A percentile compares a stretch with the other conserved stretches of the same genome.
These are phyloP conservation scores for Papilio demoleus DNA, from an alignment of 2,888 invertebrate genomes.

Conservation along the genomic window DNA sequence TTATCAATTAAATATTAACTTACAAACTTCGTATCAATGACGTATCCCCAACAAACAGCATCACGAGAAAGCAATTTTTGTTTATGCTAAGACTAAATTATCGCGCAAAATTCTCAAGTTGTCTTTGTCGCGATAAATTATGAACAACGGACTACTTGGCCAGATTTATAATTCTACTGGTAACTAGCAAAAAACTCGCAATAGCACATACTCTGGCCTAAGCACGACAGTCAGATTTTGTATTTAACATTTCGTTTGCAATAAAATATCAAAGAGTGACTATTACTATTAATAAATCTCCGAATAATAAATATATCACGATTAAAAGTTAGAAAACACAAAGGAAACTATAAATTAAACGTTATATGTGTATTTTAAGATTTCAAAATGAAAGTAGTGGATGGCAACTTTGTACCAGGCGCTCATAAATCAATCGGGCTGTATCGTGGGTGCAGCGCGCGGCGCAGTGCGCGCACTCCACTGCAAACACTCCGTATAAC, in stretches of 20 bases:
- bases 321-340: neutral
- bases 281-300: neutral
- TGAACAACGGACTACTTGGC: too few species aligned
- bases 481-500: constrained; percentile 20
- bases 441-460: constrained; percentile 7
- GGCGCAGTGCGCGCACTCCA: neutral
- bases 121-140: too few species aligned
- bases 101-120: too few species aligned
- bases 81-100: too few species aligned
- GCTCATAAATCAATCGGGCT: constrained; percentile 29
- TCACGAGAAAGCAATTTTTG: too few species aligned
- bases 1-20: neutral
- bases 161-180: too few species aligned
- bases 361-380: constrained; percentile 19
- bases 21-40: neutral
- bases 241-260: neutral
- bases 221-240: too few species aligned
- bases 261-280: neutral
- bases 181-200: too few species aligned
- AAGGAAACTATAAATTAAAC: constrained; percentile 1
- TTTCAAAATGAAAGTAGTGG: constrained; percentile 18
- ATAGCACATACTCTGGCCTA: too few species aligned
- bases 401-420: constrained; percentile 1
- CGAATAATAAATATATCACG: neutral
- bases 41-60: neutral